phyloP scores from a whole-genome alignment of 2,113 vertebrate species.

The Sorex fumeus region DNA sequence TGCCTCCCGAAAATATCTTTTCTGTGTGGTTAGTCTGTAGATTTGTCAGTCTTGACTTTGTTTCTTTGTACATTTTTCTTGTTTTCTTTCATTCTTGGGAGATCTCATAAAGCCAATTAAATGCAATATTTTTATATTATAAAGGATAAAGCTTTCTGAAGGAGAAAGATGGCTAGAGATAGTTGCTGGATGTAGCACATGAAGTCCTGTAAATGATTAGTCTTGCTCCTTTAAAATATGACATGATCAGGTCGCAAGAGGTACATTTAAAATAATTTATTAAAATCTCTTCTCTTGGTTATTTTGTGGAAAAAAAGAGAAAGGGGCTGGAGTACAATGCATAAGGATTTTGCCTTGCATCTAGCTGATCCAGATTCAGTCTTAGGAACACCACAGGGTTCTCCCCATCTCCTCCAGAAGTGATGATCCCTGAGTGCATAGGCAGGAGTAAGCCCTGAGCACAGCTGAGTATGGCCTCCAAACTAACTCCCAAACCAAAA shows the following conservation, averaged over 20 bases:
- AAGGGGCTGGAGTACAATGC: too few species aligned
- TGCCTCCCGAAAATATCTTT: not conserved
- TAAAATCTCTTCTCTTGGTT: not conserved
- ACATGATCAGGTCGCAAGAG: not conserved
- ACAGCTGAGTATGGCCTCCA: too few species aligned
- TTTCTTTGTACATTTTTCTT: slow-evolving; percentile 14
- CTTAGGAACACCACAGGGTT: too few species aligned
- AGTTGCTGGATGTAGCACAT: slow-evolving; percentile 7
- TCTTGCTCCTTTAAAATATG: slow-evolving; percentile 47
- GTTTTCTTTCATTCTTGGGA: slow-evolving; percentile 26
- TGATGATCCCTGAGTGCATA: too few species aligned
- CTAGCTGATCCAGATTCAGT: too few species aligned
- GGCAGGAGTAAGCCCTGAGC: not conserved
- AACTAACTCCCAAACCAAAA: too few species aligned
- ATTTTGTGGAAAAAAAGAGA: too few species aligned
- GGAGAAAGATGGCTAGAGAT: not conserved
- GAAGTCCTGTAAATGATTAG: not conserved
- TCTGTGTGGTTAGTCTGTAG: not conserved
- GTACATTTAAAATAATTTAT: slow-evolving; percentile 56
- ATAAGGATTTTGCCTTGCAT: too few species aligned
- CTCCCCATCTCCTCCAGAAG: too few species aligned
- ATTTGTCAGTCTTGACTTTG: slow-evolving; percentile 8
- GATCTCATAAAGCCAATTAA: slow-evolving; percentile 45
- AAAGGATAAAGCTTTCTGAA: not conserved
- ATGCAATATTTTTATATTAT: slow-evolving; percentile 11